A percentile compares a stretch with the other conserved stretches of the same genome.
Evolutionary conservation across 2,888 invertebrate species (phyloP).

Genomic region (Petrophora chlorosata): DNA sequence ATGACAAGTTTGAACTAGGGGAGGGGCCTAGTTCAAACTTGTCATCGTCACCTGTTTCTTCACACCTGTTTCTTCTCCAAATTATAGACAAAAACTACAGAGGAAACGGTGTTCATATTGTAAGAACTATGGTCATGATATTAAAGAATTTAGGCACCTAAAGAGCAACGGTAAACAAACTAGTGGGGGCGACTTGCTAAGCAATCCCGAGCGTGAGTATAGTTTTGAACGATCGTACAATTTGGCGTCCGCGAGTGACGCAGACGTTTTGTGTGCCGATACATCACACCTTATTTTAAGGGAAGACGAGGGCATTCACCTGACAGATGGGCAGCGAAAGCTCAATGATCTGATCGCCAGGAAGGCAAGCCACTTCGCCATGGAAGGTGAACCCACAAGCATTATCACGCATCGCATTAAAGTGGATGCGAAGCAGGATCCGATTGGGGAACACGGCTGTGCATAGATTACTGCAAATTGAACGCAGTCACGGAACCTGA

Average conservation of each 20-base stretch:
- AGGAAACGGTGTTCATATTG: not conserved
- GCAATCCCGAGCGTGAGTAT: too few relatives aligned
- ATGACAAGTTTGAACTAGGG: too few relatives aligned
- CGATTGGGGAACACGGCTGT: slow-evolving; percentile 29
- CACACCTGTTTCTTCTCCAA: too few relatives aligned
- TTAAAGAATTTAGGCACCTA: not conserved
- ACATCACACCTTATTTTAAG: too few relatives aligned
- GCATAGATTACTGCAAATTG: not conserved
- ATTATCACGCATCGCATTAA: not conserved
- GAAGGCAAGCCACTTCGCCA: not conserved
- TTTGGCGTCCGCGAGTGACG: too few relatives aligned
- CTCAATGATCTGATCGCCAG: not conserved
- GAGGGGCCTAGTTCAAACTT: too few relatives aligned
- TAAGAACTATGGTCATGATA: not conserved
- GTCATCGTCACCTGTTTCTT: too few relatives aligned
- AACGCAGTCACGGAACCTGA: not conserved
- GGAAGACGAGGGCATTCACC: not conserved
- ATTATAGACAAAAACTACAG: too few relatives aligned
- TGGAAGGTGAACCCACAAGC: not conserved
- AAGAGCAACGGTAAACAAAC: not conserved
- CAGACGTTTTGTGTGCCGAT: too few relatives aligned
- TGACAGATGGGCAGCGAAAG: not conserved
- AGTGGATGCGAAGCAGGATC: slow-evolving; percentile 35
- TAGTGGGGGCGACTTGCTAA: not conserved
- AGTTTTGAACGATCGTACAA: too few relatives aligned